Evolutionary conservation across 2,888 invertebrate genomes (phyloP).

Genomic region (Aproaerema taeniolella): DNA sequence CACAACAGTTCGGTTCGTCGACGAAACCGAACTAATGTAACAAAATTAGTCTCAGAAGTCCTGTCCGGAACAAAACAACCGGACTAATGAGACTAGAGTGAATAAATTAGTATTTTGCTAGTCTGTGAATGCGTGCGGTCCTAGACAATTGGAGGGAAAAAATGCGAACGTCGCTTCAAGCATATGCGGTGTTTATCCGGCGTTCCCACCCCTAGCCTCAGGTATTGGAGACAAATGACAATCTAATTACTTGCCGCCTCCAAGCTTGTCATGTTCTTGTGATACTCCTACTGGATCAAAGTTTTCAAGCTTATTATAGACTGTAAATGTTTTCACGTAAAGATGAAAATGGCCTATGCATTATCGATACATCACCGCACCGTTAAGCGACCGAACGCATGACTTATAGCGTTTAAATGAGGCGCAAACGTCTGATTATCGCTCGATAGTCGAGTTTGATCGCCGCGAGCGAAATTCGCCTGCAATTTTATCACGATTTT

Average conservation of each 20-base stretch:
- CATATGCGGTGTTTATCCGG: neutral
- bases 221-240: slow-evolving; percentile 9
- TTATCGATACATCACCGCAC: slow-evolving; percentile 4
- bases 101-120: too few species aligned
- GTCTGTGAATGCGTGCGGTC: neutral
- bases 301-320: neutral
- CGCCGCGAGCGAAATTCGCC: slow-evolving; percentile 27
- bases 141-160: neutral
- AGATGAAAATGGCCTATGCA: neutral
- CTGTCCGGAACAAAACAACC: too few species aligned
- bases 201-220: neutral
- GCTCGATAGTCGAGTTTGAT: slow-evolving; percentile 26
- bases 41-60: too few species aligned
- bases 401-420: slow-evolving; percentile 31
- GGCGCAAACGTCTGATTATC: slow-evolving; percentile 28
- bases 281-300: neutral
- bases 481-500: slow-evolving; percentile 27
- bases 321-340: neutral
- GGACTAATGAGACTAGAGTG: too few species aligned
- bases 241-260: slow-evolving; percentile 7
- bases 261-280: neutral
- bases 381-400: slow-evolving; percentile 13
- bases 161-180: slow-evolving; percentile 2
- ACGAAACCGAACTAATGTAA: too few species aligned
- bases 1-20: too few species aligned